Conservation (phyloP, 2,113 vertebrate genomes). For the Myanophis thanlyinensis region DNA sequence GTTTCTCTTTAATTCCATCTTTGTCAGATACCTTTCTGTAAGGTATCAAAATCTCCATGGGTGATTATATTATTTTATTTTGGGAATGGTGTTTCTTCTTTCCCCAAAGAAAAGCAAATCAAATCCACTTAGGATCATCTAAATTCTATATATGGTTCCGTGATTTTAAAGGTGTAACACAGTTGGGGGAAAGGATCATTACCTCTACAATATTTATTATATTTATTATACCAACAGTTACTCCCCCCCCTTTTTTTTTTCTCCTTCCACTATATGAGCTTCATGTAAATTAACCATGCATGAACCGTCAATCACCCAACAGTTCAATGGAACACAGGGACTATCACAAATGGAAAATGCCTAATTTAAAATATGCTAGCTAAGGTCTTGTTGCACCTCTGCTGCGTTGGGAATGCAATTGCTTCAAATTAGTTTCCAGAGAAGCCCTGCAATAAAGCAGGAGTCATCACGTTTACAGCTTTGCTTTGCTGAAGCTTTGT, state of each 20-base stretch:
- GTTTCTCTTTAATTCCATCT: not conserved
- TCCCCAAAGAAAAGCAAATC: not conserved
- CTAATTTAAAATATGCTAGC: conserved; percentile 66
- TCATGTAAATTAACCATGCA: conserved; percentile 50
- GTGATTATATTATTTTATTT: not conserved
- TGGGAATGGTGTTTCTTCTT: not conserved
- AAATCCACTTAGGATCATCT: not conserved
- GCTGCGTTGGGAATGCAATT: conserved; percentile 51
- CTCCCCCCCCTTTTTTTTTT: not conserved
- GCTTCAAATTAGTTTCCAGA: conserved; percentile 61
- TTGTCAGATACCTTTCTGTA: not conserved
- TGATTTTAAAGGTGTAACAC: not conserved
- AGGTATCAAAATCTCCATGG: not conserved
- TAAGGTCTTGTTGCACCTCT: conserved; percentile 52
- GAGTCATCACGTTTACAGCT: conserved; percentile 59
- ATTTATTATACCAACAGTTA: conserved; percentile 1
- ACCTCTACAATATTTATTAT: conserved; percentile 21
- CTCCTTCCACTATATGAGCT: conserved; percentile 10
- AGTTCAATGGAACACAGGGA: conserved; percentile 51
- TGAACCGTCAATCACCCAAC: conserved; percentile 44
- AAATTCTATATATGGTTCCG: not conserved
- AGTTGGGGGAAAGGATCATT: conserved; percentile 6
- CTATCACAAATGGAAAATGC: conserved; percentile 46
- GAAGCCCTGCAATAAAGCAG: conserved; percentile 40
- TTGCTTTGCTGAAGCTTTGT: conserved; percentile 52